Evolutionary conservation across 2,888 invertebrate genomes (phyloP).

Genomic region (Sceliomorpha sp.): DNA sequence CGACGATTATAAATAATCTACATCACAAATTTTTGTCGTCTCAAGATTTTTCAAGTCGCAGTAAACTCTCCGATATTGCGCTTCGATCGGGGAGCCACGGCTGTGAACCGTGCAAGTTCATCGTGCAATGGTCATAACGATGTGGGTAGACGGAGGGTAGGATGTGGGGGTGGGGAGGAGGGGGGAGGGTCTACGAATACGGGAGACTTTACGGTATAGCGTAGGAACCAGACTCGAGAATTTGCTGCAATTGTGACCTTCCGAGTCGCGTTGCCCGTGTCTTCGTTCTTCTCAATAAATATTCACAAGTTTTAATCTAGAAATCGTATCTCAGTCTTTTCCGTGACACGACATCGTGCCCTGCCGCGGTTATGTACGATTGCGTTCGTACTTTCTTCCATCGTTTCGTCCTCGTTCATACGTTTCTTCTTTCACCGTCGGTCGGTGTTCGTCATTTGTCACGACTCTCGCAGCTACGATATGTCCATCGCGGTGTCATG

Average conservation of each 20-base stretch:
- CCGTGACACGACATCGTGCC: conserved; percentile 23
- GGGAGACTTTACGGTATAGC: conserved; percentile 13
- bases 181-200: not conserved
- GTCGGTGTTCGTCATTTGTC: conserved; percentile 29
- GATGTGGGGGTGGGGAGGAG: not conserved
- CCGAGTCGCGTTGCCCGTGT: conserved; percentile 25
- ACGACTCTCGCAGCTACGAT: conserved; percentile 17
- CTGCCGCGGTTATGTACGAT: conserved; percentile 4
- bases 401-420: conserved; percentile 4
- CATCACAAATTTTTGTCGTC: conserved; percentile 50
- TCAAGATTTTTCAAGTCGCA: no score
- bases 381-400: conserved; percentile 20
- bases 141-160: no score
- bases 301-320: conserved; percentile 50
- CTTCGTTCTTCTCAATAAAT: conserved; percentile 43
- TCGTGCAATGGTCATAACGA: no score
- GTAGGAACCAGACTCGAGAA: conserved; percentile 52
- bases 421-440: conserved; percentile 29
- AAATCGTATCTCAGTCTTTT: conserved; percentile 47
- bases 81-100: no score
- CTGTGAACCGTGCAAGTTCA: no score
- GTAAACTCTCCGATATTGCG: no score
- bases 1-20: conserved; percentile 45
- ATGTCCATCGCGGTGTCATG: conserved; percentile 33
- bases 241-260: conserved; percentile 33